These are phyloP conservation scores for Pogona vitticeps DNA, from an alignment of 2,113 vertebrate species.

Conservation along the genomic window DNA sequence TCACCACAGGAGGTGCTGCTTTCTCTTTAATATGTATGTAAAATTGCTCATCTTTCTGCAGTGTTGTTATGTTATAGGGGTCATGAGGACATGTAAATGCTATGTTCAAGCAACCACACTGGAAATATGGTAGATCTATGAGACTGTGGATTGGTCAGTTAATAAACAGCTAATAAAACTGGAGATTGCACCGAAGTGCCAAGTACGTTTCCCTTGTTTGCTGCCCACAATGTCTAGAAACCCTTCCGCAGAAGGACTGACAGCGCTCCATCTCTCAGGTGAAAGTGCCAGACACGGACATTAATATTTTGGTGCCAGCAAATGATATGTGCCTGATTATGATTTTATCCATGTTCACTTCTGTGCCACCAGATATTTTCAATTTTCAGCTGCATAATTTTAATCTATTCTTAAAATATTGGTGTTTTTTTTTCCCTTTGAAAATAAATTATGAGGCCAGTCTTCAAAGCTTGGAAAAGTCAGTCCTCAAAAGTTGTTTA, in stretches of 20 bases:
- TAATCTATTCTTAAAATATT: background rate
- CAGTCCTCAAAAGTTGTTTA: too few relatives aligned
- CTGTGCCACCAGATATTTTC: too few relatives aligned
- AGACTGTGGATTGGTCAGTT: background rate
- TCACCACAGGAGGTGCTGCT: background rate
- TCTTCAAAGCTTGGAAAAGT: too few relatives aligned
- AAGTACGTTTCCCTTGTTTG: background rate
- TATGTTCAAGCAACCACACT: background rate
- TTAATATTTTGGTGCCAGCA: background rate
- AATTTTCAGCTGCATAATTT: too few relatives aligned
- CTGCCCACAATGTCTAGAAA: too few relatives aligned
- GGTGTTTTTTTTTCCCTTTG: background rate
- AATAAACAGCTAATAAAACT: background rate
- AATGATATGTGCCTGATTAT: background rate
- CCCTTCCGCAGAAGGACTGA: too few relatives aligned
- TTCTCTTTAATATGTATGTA: background rate
- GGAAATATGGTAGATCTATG: background rate
- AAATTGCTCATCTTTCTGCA: background rate
- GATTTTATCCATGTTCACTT: background rate
- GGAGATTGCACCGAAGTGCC: background rate
- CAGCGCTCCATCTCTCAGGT: too few relatives aligned
- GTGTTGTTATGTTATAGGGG: too few relatives aligned
- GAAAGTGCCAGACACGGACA: background rate
- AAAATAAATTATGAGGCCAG: background rate
- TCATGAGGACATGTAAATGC: background rate